Evolutionary conservation across 2,797 vertebrate genomes (phyloP).

Genomic region (Pseudochromis fuscus): DNA sequence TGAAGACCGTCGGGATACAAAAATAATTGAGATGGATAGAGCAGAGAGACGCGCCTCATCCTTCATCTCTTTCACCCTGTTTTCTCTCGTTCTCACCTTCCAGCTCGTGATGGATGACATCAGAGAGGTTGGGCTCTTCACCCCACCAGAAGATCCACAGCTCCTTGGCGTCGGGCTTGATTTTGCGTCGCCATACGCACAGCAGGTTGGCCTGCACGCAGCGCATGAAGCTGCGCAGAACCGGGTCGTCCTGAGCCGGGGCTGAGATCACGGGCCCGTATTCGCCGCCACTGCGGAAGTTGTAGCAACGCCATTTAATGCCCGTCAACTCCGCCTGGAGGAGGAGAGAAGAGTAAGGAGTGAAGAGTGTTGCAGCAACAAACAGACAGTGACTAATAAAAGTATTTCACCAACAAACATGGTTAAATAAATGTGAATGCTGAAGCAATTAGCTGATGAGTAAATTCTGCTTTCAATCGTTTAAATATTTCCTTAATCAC

Average conservation of each 20-base stretch:
- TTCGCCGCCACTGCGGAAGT: constrained; percentile 92
- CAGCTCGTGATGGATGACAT: constrained; percentile 96
- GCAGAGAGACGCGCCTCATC: constrained; percentile 31
- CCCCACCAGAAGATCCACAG: constrained; percentile 99
- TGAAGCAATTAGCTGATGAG: constrained; percentile 14
- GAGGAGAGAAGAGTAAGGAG: constrained; percentile 24
- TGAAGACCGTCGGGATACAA: constrained; percentile 42
- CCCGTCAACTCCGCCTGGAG: constrained; percentile 95
- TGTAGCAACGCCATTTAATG: constrained; percentile 99
- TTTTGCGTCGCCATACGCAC: constrained; percentile 96
- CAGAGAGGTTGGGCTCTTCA: constrained; percentile 93
- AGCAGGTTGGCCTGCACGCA: constrained; percentile 97
- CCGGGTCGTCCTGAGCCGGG: constrained; percentile 97
- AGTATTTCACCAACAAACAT: neutral
- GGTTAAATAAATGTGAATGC: constrained; percentile 11
- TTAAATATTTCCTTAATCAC: constrained; percentile 2
- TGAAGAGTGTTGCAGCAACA: neutral
- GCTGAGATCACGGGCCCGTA: constrained; percentile 97
- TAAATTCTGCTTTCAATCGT: too few species aligned
- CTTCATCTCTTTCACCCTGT: constrained; percentile 41
- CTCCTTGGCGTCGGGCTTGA: constrained; percentile 93
- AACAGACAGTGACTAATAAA: constrained; percentile 24
- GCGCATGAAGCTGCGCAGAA: constrained; percentile 97
- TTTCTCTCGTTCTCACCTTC: constrained; percentile 90
- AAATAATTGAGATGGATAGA: constrained; percentile 59